Conservation (phyloP, 2,888 invertebrate species). For the Caenorhabditis plicata region DNA sequence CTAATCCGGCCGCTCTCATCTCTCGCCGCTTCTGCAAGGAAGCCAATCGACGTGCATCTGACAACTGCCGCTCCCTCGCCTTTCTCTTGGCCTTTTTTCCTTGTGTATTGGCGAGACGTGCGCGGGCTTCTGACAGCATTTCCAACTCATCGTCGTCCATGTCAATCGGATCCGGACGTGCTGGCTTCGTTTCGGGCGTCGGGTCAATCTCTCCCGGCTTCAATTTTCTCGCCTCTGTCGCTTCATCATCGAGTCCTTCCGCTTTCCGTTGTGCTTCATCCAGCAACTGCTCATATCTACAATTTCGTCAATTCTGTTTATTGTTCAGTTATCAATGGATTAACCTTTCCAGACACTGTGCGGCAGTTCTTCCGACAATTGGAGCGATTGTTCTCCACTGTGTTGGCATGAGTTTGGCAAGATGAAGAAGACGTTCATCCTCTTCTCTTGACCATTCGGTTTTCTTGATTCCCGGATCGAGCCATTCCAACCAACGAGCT, state of each 20-base stretch:
- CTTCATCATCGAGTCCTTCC: conserved; percentile 79
- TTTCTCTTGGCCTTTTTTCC: conserved; percentile 75
- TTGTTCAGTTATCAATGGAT: too few relatives aligned
- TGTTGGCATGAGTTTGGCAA: conserved; percentile 98
- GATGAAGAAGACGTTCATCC: conserved; percentile 86
- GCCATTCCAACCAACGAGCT: conserved; percentile 79
- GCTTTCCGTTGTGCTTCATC: conserved; percentile 96
- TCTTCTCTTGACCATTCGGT: conserved; percentile 99
- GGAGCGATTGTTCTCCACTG: conserved; percentile 99
- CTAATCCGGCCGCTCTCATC: conserved; percentile 91
- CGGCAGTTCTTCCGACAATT: conserved; percentile 95
- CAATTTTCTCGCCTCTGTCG: conserved; percentile 90
- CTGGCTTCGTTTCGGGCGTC: conserved; percentile 98
- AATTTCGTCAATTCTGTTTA: too few relatives aligned
- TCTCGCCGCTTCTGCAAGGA: conserved; percentile 96
- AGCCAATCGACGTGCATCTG: conserved; percentile 91
- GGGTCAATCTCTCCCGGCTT: conserved; percentile 99
- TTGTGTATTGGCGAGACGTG: conserved; percentile 95
- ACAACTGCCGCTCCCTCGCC: conserved; percentile 95
- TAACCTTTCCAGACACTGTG: conserved; percentile 95
- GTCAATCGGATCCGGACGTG: conserved; percentile 96
- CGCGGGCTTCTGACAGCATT: conserved; percentile 97
- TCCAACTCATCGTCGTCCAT: conserved; percentile 99
- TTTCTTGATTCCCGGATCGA: conserved; percentile 98
- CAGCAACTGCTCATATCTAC: conserved; percentile 69